These are phyloP conservation scores for Myanophis thanlyinensis DNA, from an alignment of 2,113 vertebrate species.

Conservation along the genomic window DNA sequence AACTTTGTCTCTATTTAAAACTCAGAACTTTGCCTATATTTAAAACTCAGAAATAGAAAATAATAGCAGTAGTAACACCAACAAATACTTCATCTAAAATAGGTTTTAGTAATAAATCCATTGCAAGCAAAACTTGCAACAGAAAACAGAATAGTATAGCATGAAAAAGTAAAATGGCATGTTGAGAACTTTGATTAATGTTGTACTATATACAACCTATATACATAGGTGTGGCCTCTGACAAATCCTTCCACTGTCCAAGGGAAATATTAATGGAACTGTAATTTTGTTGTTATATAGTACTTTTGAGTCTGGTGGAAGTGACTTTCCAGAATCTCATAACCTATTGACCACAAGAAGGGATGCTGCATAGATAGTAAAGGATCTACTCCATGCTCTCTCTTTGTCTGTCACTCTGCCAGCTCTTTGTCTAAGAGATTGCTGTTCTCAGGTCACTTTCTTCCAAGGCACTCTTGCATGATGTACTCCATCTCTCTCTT, in stretches of 20 bases:
- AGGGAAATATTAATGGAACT: background rate
- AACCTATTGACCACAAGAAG: background rate
- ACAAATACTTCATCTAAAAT: background rate
- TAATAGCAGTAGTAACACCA: background rate
- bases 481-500: background rate
- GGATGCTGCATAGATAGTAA: background rate
- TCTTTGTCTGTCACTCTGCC: background rate
- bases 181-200: background rate
- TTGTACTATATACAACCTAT: background rate
- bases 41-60: background rate
- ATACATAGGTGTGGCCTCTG: background rate
- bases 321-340: background rate
- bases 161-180: background rate
- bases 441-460: background rate
- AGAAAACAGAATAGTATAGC: background rate
- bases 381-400: background rate
- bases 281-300: background rate
- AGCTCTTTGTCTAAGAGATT: background rate
- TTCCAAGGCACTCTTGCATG: background rate
- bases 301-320: background rate
- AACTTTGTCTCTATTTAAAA: background rate
- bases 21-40: background rate
- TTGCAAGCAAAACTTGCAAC: no score
- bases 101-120: no score
- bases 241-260: background rate